These are phyloP conservation scores for Pipra filicauda DNA, from an alignment of 2,113 vertebrate species.

Conservation along the genomic window DNA sequence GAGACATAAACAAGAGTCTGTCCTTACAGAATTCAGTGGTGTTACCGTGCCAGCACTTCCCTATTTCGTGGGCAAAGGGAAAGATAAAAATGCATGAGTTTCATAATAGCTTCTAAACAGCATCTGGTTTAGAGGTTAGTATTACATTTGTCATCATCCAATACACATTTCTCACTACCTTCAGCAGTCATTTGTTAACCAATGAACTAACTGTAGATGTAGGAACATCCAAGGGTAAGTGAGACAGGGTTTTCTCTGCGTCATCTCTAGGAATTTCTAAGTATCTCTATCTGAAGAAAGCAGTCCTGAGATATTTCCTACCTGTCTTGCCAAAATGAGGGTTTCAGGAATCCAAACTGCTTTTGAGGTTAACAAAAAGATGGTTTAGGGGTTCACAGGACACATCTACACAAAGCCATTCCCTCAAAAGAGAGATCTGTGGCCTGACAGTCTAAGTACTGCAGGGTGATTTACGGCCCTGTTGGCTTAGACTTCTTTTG, in stretches of 20 bases:
- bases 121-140: slow-evolving; percentile 24
- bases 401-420: not conserved
- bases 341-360: not conserved
- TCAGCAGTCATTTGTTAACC: not conserved
- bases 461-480: not conserved
- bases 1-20: slow-evolving; percentile 9
- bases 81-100: not conserved
- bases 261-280: not conserved
- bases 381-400: not conserved
- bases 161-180: not conserved
- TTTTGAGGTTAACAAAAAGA: not conserved
- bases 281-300: not conserved
- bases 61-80: not conserved
- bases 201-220: not conserved
- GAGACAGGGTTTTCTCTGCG: not conserved
- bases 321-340: not conserved
- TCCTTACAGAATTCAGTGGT: slow-evolving; percentile 2
- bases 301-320: not conserved
- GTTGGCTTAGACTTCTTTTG: not conserved
- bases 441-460: not conserved
- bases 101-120: slow-evolving; percentile 19
- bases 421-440: not conserved
- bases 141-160: not conserved
- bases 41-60: not conserved
- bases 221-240: not conserved